Base-by-base conservation (phyloP, 2,888 invertebrate species). In the Polymixis flavicincta region DNA sequence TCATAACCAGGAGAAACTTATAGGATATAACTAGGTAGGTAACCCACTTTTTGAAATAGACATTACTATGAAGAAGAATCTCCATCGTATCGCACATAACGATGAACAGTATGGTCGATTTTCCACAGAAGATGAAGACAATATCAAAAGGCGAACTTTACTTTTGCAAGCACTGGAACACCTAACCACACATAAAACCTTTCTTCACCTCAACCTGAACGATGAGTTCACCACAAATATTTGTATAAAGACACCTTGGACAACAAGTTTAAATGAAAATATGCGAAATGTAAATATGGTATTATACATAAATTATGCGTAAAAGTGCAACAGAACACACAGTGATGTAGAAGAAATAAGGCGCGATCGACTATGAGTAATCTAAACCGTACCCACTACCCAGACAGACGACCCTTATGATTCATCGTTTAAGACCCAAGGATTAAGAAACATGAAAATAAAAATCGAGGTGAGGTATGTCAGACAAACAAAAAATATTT, bases 301-400 rank as follows among this genome's bases (percentile, higher is more conserved):
- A 76, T 55, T 25, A 69, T 64, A 42, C 54, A 52, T 77, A 72
- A 55, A 54, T 25, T 63, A 48, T 65, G 52, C 42, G 69, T 60
- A 66, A 72, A 78, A 82, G 32, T 71, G 73, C 78, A 75, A 61
- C 80, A 82, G 57, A 76, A 77, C 54, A 76, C 48, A 71, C 59
- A 61, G 50, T 80, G 64, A 61, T 72, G 63, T 64, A 67, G 37
- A 69, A 66, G 59, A 65, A 78, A 76, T 79, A 84, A 82, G 71
- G 82, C 76, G 76, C 86, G 85, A 82, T 88, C 77, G 67, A 74
- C 80, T 89, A 87, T 90, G 91, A 92, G 87, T 92, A 91, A 91
- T 87, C 79, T 85, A 85, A 86, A 86, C 82, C 84, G 80, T 85
- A 86, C 80, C 85, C 87, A 88, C 80, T 85, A 86, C 80, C 85